These are phyloP conservation scores for Tachystola acroxantha DNA, from an alignment of 2,888 invertebrate species.

Conservation along the genomic window DNA sequence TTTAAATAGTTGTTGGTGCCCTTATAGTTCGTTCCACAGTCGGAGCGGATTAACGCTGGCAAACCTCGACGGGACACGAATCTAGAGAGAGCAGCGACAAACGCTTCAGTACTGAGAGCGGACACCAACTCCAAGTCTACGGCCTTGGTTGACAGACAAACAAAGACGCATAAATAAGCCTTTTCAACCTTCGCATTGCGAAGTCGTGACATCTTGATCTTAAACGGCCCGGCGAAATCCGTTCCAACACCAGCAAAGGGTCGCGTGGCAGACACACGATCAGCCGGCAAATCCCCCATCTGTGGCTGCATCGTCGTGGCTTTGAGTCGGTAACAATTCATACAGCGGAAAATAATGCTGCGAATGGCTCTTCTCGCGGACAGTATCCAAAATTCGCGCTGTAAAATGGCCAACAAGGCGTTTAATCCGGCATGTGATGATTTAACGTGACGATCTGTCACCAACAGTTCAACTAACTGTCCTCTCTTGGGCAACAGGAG, in stretches of 20 bases:
- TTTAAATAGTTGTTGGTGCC: not conserved
- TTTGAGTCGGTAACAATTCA: not conserved
- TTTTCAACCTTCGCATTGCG: not conserved
- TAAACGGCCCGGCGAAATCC: not conserved
- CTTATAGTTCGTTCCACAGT: not conserved
- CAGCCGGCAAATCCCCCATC: conserved; percentile 10
- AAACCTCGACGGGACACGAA: conserved; percentile 2
- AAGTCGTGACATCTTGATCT: not conserved
- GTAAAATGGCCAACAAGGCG: conserved; percentile 4
- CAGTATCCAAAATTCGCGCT: not conserved
- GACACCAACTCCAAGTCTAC: not conserved
- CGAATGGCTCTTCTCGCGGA: not conserved
- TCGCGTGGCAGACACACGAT: not conserved
- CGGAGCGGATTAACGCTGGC: not conserved
- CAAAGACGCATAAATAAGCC: not conserved
- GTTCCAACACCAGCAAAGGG: conserved; percentile 3
- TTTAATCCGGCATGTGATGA: conserved; percentile 8
- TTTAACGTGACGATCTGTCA: conserved; percentile 7
- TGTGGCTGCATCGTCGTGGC: not conserved
- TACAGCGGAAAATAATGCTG: not conserved
- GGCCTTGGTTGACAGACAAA: not conserved
- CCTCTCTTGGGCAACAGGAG: conserved; percentile 3
- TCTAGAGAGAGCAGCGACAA: conserved; percentile 7
- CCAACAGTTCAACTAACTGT: conserved; percentile 4
- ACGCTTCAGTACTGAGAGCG: not conserved